phyloP scores from a whole-genome alignment of 1,140 invertebrate species.

The Bombus fervidus region DNA sequence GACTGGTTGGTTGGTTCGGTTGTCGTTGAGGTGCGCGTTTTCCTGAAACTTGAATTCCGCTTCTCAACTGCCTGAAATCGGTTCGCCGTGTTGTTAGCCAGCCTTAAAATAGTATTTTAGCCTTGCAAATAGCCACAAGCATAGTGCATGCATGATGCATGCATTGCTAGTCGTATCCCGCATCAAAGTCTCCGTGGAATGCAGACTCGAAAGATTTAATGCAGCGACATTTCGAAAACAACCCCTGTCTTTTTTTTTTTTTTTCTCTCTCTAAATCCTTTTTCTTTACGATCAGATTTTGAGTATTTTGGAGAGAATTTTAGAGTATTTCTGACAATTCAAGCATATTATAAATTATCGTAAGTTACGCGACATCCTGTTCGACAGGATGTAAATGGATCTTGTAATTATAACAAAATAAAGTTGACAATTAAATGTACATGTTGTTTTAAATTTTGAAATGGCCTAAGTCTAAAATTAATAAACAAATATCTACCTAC shows the following conservation, averaged over 20 bases:
- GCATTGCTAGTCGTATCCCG: conserved; percentile 15
- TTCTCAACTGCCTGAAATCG: background rate
- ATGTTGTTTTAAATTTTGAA: too few relatives aligned
- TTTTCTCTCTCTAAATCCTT: background rate
- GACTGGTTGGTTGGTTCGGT: background rate
- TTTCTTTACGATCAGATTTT: background rate
- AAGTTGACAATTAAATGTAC: too few relatives aligned
- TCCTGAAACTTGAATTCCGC: background rate
- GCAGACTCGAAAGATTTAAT: background rate
- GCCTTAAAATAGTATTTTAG: conserved; percentile 27
- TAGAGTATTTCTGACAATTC: background rate
- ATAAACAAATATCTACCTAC: too few relatives aligned
- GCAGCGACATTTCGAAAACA: background rate
- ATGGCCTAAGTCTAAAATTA: too few relatives aligned
- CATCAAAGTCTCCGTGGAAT: conserved; percentile 17
- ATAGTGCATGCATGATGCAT: conserved; percentile 12
- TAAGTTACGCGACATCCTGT: too few relatives aligned
- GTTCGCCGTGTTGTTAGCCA: background rate
- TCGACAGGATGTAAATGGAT: too few relatives aligned
- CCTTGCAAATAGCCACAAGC: conserved; percentile 11
- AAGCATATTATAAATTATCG: too few relatives aligned
- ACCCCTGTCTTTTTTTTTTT: background rate
- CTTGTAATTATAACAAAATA: too few relatives aligned
- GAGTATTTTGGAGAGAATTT: background rate
- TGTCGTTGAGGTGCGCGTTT: background rate